Conservation (phyloP, 2,888 invertebrate species). For the Heliconius aoede region DNA sequence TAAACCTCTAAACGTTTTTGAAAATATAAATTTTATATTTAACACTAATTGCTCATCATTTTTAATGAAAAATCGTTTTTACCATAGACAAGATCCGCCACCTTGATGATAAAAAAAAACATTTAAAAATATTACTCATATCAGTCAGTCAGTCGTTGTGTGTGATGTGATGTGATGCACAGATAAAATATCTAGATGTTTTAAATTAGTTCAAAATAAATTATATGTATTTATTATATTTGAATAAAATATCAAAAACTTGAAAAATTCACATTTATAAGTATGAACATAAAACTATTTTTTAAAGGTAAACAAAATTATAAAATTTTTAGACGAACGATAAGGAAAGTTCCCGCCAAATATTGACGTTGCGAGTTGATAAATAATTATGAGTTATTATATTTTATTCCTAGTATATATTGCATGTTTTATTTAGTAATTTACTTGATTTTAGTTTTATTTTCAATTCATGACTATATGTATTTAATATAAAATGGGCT, state of each 20-base stretch:
- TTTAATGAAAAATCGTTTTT: slow-evolving; percentile 58
- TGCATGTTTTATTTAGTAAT: too few relatives aligned
- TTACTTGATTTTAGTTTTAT: not conserved
- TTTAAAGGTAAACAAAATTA: too few relatives aligned
- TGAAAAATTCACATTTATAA: not conserved
- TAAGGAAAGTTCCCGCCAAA: slow-evolving; percentile 9
- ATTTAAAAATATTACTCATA: too few relatives aligned
- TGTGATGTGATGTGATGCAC: too few relatives aligned
- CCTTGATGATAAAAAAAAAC: too few relatives aligned
- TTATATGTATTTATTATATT: not conserved
- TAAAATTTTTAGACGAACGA: slow-evolving; percentile 1
- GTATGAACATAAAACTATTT: not conserved
- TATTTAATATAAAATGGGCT: not conserved
- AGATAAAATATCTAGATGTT: too few relatives aligned
- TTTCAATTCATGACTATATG: not conserved
- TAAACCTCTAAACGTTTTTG: not conserved
- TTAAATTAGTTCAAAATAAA: too few relatives aligned
- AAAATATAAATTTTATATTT: slow-evolving; percentile 62
- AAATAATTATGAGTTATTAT: not conserved
- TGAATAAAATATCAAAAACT: too few relatives aligned
- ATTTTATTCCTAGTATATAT: too few relatives aligned
- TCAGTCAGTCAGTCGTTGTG: too few relatives aligned
- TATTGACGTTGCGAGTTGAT: slow-evolving; percentile 9
- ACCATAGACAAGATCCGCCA: slow-evolving; percentile 52
- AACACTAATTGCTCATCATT: slow-evolving; percentile 77